Base-by-base conservation (phyloP, 2,888 invertebrate genomes). In the Ichneumoninae sp. region DNA sequence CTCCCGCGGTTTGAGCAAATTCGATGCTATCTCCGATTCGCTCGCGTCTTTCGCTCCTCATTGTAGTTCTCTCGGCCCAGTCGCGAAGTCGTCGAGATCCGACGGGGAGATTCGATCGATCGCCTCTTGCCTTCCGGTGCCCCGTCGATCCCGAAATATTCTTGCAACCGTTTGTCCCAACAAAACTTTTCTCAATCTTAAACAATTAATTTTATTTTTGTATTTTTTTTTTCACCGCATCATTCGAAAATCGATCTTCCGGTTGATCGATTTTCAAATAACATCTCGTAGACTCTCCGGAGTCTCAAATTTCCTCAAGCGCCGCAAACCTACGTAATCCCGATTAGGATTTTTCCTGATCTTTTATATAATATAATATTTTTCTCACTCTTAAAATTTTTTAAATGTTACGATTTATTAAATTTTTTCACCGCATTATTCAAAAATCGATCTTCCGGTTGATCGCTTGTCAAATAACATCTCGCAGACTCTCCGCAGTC, bases 1-100 rank as follows among this genome's bases (percentile, higher is more conserved):
- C 82, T 89, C 90, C 89, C 82, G 87, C 87, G 89, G 89, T 89
- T 89, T 87, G 89, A 85, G 86, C 90, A 90, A 91, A 90, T 90
- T 91, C 85, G 91, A 91, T 91, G 77, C 83, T 91, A 91, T 91
- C 91, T 87, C 65, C 47, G 44, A 65, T 54, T 26, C 57, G 47
- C 75, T 19, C 62, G 44, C 19, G 47, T 16, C 60, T 74, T n/a
- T 33, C 66, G 50, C 22, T 1, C 22, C 22, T 44, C 72, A 60
- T 36, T 44, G 30, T 16, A 36, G 26, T 57, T 57, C 62, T 50
- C 33, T 36, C 50, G 71, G 60, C 50, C 33, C 57, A 66, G 52
- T 77, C 75, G 44, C 54, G 54, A n/a, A 22, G 72, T 36, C 57
- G 70, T 76, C 57, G 71, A 80, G 83, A 83, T 83, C 30, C 52